Base-by-base conservation (phyloP, 2,888 invertebrate genomes). In the Dynastes hyllus region DNA sequence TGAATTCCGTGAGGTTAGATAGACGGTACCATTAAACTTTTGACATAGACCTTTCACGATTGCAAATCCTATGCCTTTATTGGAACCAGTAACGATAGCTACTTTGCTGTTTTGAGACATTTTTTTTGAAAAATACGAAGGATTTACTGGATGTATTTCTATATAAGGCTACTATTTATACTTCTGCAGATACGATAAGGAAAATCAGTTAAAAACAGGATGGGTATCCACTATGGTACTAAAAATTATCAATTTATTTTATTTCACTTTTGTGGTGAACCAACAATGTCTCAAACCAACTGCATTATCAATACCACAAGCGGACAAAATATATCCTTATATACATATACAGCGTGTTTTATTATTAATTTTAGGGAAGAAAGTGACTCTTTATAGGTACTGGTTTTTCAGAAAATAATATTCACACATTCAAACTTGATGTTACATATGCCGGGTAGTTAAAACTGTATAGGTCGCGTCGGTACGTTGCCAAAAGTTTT, bases 21-120 rank as follows among this genome's bases (percentile, higher is more conserved):
- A 94, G 0, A 96, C 94, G 71, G 89, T 89, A 8, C 94, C 95
- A 73, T 93, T 86, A 86, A 92, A 95, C 86, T 91, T 91, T 83
- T 91, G 88, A 84, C 94, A 94, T 37, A 95, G 87, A 22, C 91
- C 92, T 88, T 93, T 93, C 0, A 94, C 94, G 69, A 93, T 91
- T 0, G 92, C 92, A 83, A 90, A 93, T 13, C 95, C 95, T 78
- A 95, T 91, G 0, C 95, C 95, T 88, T 93, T 94, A 86, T 94
- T 95, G 16, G 92, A 89, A 13, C 94, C 94, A 2, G 94, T 94
- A 8, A 95, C 94, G 90, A 75, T n/a, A 13, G 73, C 73, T 8
- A 75, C 61, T 75, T 75, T 75, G 22, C n/a, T 73, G 6, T 58
- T 75, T 37, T n/a, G 13, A 6, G 58, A 32, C 58, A 75, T 45